A percentile compares a stretch with the other conserved stretches of the same genome.
Conservation (phyloP, 2,888 invertebrate species). For the Agonopterix subpropinquella region DNA sequence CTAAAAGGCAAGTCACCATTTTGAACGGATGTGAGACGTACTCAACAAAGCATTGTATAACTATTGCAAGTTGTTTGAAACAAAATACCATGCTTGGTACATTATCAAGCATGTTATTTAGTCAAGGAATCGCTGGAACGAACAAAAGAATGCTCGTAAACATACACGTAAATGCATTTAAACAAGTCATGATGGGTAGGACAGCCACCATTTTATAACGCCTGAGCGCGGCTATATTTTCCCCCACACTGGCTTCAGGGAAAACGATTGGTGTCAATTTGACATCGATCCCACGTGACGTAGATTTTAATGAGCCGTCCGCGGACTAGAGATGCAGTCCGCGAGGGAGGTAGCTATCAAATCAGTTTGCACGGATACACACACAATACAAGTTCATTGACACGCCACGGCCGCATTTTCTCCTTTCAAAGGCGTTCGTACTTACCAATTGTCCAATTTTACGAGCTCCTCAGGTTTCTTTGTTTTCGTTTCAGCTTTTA, state of each 20-base stretch:
- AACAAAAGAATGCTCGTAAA: conserved; percentile 30
- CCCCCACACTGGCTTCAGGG: conserved; percentile 70
- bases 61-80: conserved; percentile 30
- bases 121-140: conserved; percentile 31
- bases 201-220: conserved; percentile 77
- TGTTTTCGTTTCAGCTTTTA: conserved; percentile 92
- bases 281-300: conserved; percentile 85
- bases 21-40: conserved; percentile 76
- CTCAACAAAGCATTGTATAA: conserved; percentile 65
- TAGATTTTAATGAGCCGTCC: conserved; percentile 81
- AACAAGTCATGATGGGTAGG: conserved; percentile 57
- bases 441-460: conserved; percentile 97
- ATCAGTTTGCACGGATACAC: conserved; percentile 77
- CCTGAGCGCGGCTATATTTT: conserved; percentile 72
- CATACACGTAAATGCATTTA: conserved; percentile 48
- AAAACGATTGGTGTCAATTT: conserved; percentile 76
- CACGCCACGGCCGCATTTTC: conserved; percentile 77
- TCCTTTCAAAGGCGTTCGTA: conserved; percentile 72
- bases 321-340: conserved; percentile 77
- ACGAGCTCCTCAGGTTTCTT: conserved; percentile 96
- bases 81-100: conserved; percentile 34
- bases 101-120: conserved; percentile 35
- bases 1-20: conserved; percentile 78
- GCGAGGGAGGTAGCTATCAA: conserved; percentile 80
- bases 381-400: conserved; percentile 78